Evolutionary conservation across 1,140 invertebrate species (phyloP).

Genomic region (Drosophila kurseongensis): DNA sequence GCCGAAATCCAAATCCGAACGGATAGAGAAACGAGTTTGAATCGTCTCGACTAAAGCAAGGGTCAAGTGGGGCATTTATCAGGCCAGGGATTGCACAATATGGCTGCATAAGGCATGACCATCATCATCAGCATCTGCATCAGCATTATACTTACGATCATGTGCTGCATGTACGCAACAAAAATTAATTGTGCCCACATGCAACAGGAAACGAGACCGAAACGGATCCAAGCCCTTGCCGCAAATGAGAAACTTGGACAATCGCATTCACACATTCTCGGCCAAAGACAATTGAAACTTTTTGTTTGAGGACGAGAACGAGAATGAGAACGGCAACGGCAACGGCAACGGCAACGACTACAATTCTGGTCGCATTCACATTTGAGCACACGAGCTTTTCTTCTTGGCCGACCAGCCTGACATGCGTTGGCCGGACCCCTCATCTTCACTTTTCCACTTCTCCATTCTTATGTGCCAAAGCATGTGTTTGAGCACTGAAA

Average conservation of each 20-base stretch:
- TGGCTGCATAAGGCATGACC: constrained; percentile 32
- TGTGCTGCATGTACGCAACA: constrained; percentile 48
- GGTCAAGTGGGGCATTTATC: constrained; percentile 44
- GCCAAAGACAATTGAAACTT: constrained; percentile 77
- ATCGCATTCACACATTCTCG: constrained; percentile 77
- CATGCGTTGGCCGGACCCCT: constrained; percentile 41
- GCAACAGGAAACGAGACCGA: constrained; percentile 62
- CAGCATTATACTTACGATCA: constrained; percentile 34
- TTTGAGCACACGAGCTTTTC: constrained; percentile 65
- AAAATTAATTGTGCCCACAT: constrained; percentile 70
- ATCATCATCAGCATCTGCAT: constrained; percentile 40
- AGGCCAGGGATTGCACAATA: constrained; percentile 40
- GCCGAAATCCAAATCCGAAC: constrained; percentile 1
- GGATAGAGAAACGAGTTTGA: constrained; percentile 3
- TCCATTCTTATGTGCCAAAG: constrained; percentile 33
- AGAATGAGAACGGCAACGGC: constrained; percentile 9
- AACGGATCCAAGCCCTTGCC: constrained; percentile 32
- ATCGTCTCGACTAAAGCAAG: neutral
- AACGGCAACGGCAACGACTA: constrained; percentile 22
- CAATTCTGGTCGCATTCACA: constrained; percentile 61
- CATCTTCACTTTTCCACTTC: neutral
- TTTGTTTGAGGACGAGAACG: constrained; percentile 42
- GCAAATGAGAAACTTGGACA: constrained; percentile 67
- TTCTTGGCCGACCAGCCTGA: constrained; percentile 33
- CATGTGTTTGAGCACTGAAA: constrained; percentile 29